phyloP scores from a whole-genome alignment of 2,888 invertebrate genomes.

The Bugula neritina region DNA sequence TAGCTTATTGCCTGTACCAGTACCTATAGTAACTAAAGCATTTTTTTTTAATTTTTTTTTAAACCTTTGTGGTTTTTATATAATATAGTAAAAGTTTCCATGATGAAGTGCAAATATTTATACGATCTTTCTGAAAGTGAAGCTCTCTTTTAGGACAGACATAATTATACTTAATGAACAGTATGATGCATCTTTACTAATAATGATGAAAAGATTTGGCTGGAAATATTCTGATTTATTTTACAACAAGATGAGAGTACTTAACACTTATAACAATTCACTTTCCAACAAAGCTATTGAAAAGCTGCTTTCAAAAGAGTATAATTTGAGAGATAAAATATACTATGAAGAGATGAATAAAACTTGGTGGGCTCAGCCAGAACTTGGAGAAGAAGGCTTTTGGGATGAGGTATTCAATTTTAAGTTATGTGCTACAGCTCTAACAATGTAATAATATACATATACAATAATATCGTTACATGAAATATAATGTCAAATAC shows the following conservation, averaged over 20 bases:
- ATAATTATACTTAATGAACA: not conserved
- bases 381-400: not conserved
- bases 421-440: too few relatives aligned
- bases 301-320: not conserved
- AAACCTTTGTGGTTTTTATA: too few relatives aligned
- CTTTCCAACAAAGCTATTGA: not conserved
- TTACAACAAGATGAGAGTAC: not conserved
- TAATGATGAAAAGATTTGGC: not conserved
- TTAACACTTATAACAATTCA: not conserved
- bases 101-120: too few relatives aligned
- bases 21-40: too few relatives aligned
- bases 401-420: slow-evolving; percentile 13
- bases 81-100: too few relatives aligned
- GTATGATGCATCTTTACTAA: not conserved
- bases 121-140: too few relatives aligned
- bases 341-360: not conserved
- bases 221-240: slow-evolving; percentile 3
- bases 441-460: too few relatives aligned
- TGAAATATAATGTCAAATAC: too few relatives aligned
- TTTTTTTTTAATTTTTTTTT: too few relatives aligned
- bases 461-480: too few relatives aligned
- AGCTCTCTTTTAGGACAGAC: not conserved
- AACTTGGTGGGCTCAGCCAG: not conserved
- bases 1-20: too few relatives aligned
- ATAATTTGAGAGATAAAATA: not conserved